Conservation (phyloP, 2,888 invertebrate genomes). For the Drosophila aldrichi region DNA sequence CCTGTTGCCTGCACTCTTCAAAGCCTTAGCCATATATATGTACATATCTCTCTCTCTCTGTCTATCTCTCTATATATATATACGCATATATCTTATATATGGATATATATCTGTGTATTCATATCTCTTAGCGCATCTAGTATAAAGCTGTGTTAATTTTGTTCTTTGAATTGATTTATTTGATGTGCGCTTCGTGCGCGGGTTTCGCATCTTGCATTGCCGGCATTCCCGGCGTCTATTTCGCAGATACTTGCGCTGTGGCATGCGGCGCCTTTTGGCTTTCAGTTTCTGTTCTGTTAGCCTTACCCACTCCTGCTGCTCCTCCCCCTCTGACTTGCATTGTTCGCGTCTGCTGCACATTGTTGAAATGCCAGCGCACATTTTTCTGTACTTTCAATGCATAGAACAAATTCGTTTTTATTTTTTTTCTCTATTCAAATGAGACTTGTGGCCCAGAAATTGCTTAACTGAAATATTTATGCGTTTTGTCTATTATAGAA, state of each 20-base stretch:
- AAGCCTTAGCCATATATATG: neutral
- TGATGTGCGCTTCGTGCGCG: slow-evolving; percentile 17
- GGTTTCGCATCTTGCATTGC: slow-evolving; percentile 66
- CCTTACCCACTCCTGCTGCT: neutral
- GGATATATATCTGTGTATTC: neutral
- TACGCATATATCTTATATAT: neutral
- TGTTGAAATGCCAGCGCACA: slow-evolving; percentile 71
- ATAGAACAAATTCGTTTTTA: slow-evolving; percentile 25
- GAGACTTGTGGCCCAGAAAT: slow-evolving; percentile 54
- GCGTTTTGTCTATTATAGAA: neutral
- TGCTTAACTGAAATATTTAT: slow-evolving; percentile 42
- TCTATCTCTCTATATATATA: neutral
- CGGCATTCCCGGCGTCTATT: slow-evolving; percentile 71
- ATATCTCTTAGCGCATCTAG: slow-evolving; percentile 6
- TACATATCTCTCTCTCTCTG: too few species aligned
- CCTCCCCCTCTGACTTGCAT: slow-evolving; percentile 3
- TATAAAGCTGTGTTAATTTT: slow-evolving; percentile 65
- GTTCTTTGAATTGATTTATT: slow-evolving; percentile 47
- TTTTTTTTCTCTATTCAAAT: slow-evolving; percentile 41
- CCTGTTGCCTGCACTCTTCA: slow-evolving; percentile 42
- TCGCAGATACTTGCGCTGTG: slow-evolving; percentile 66
- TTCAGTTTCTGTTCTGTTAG: slow-evolving; percentile 6
- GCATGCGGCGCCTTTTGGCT: slow-evolving; percentile 59
- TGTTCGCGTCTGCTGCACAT: slow-evolving; percentile 67
- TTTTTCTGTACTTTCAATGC: slow-evolving; percentile 51